Percentiles rank a stretch among this genome's conserved stretches.
These are phyloP conservation scores for Drosophila heteroneura DNA, from an alignment of 2,888 invertebrate genomes.

Conservation along the genomic window DNA sequence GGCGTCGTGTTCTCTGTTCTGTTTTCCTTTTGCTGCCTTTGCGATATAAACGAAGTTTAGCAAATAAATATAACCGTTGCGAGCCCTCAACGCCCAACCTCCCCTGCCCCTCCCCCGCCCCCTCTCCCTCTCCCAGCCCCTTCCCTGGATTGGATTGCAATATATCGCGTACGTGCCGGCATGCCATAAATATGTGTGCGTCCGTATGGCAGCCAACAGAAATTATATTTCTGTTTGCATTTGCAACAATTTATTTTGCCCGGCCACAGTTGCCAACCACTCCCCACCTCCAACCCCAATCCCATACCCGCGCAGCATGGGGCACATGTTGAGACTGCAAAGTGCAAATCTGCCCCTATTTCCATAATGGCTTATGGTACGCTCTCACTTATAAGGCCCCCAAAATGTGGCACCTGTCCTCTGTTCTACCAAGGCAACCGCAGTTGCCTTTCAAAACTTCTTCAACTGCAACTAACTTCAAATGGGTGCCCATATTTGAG, in stretches of 20 bases:
- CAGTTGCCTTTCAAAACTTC: slow-evolving; percentile 37
- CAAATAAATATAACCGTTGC: slow-evolving; percentile 73
- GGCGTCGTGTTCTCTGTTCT: slow-evolving; percentile 59
- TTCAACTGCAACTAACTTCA: slow-evolving; percentile 29
- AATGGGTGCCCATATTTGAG: slow-evolving; percentile 52
- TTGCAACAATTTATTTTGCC: slow-evolving; percentile 74
- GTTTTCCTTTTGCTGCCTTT: slow-evolving; percentile 46
- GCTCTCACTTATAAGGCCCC: slow-evolving; percentile 14
- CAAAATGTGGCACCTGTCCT: slow-evolving; percentile 27
- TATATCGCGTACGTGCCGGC: slow-evolving; percentile 80
- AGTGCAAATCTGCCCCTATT: slow-evolving; percentile 19
- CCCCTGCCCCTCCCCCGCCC: neutral
- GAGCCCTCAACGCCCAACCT: slow-evolving; percentile 1
- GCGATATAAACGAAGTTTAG: slow-evolving; percentile 77
- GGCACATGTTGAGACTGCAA: slow-evolving; percentile 10
- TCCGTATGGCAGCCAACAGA: slow-evolving; percentile 63
- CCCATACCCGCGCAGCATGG: neutral
- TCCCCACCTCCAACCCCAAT: neutral
- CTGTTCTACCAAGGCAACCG: slow-evolving; percentile 14
- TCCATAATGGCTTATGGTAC: slow-evolving; percentile 18
- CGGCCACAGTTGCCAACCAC: slow-evolving; percentile 1
- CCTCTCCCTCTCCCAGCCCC: neutral
- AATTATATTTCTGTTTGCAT: slow-evolving; percentile 81
- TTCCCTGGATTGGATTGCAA: slow-evolving; percentile 70
- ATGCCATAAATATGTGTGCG: slow-evolving; percentile 76